A percentile compares a stretch with the other conserved stretches of the same genome.
Evolutionary conservation across 2,113 vertebrate genomes (phyloP).

Genomic region (Lasiurus borealis): DNA sequence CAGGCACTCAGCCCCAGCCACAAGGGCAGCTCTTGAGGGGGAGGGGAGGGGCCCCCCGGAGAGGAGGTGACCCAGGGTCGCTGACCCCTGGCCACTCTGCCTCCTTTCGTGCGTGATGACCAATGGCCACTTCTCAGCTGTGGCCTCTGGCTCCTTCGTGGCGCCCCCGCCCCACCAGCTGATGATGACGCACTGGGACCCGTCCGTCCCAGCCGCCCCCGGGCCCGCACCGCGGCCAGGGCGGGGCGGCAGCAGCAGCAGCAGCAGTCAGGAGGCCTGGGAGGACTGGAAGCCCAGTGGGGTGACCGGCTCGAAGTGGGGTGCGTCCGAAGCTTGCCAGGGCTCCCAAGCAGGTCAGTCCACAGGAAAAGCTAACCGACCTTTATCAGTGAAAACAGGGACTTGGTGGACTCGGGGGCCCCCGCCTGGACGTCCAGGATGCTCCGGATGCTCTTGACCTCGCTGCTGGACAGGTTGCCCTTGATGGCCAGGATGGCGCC

Average conservation of each 20-base stretch:
- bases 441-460: slow-evolving; percentile 86
- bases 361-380: slow-evolving; percentile 31
- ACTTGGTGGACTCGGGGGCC: accelerated
- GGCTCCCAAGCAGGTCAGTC: neutral
- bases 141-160: too few relatives aligned
- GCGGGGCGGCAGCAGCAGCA: neutral
- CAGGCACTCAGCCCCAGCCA: neutral
- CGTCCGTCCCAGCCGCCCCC: neutral
- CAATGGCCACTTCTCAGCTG: neutral
- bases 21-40: accelerated
- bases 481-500: slow-evolving; percentile 91
- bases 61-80: neutral
- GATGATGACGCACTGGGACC: accelerated
- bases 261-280: accelerated
- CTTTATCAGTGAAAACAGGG: slow-evolving; percentile 82
- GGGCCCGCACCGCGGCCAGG: neutral
- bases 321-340: accelerated
- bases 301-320: neutral
- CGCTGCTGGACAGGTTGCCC: slow-evolving; percentile 85
- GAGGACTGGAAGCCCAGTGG: neutral
- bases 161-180: too few relatives aligned
- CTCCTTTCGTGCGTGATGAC: accelerated
- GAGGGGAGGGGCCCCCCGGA: accelerated
- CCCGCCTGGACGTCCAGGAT: slow-evolving; percentile 83
- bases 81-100: neutral